Percentiles rank a stretch among this genome's conserved stretches.
These are phyloP conservation scores for Halichondria panicea DNA, from an alignment of 37 sponge, comb jelly and placozoan species.

Conservation along the genomic window DNA sequence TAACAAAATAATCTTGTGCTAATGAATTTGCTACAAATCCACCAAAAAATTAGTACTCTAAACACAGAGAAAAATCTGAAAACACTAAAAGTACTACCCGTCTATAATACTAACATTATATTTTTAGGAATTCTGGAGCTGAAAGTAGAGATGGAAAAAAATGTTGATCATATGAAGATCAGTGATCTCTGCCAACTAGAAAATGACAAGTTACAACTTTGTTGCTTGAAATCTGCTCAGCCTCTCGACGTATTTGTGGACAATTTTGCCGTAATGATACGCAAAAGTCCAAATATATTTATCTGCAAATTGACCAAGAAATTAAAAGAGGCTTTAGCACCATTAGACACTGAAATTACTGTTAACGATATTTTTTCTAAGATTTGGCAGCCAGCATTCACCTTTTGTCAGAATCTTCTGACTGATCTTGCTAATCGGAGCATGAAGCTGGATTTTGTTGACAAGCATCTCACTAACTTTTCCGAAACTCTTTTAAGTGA, in stretches of 20 bases:
- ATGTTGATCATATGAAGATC: conserved; percentile 5
- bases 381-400: conserved; percentile 36
- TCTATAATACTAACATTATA: too few relatives aligned
- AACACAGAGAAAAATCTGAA: too few relatives aligned
- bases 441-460: conserved; percentile 23
- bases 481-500: background rate
- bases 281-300: conserved; percentile 2
- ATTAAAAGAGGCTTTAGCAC: background rate
- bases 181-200: conserved; percentile 10
- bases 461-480: background rate
- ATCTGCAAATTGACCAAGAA: too few relatives aligned
- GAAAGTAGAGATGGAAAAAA: background rate
- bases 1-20: too few relatives aligned
- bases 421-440: background rate
- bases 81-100: too few relatives aligned
- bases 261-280: background rate
- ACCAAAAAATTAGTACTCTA: too few relatives aligned
- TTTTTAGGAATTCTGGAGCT: conserved; percentile 1
- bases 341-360: background rate
- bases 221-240: conserved; percentile 6
- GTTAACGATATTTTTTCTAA: conserved; percentile 2
- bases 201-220: background rate
- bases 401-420: conserved; percentile 14
- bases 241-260: background rate
- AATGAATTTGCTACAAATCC: too few relatives aligned